These are phyloP conservation scores for Coenonympha arcania DNA, from an alignment of 2,888 invertebrate genomes.

Conservation along the genomic window DNA sequence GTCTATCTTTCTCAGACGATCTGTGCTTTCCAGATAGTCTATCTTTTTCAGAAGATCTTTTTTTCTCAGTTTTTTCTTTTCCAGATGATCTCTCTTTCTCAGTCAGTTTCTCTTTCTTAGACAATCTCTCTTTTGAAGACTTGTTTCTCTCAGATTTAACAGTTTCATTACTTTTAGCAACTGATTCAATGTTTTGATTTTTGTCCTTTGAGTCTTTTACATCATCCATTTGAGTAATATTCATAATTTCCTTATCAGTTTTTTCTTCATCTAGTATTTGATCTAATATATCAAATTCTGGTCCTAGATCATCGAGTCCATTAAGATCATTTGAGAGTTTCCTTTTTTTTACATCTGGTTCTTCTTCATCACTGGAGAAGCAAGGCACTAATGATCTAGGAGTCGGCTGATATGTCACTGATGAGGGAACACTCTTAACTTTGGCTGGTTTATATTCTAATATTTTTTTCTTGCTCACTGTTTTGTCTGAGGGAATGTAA, in stretches of 20 bases:
- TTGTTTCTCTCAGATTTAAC: slow-evolving; percentile 30
- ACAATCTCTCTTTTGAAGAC: slow-evolving; percentile 37
- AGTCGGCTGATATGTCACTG: slow-evolving; percentile 64
- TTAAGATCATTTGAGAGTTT: slow-evolving; percentile 58
- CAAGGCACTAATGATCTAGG: slow-evolving; percentile 61
- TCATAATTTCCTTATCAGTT: slow-evolving; percentile 28
- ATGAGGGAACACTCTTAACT: slow-evolving; percentile 45
- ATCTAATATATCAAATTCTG: slow-evolving; percentile 69
- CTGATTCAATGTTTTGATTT: slow-evolving; percentile 18
- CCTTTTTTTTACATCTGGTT: slow-evolving; percentile 54
- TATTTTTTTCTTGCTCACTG: slow-evolving; percentile 52
- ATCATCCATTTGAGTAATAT: slow-evolving; percentile 26
- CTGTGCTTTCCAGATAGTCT: too few relatives aligned
- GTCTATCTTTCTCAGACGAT: too few relatives aligned
- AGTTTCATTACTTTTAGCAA: slow-evolving; percentile 33
- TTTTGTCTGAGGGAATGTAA: slow-evolving; percentile 66
- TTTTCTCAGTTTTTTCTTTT: too few relatives aligned
- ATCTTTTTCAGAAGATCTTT: too few relatives aligned
- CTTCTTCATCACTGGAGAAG: slow-evolving; percentile 71
- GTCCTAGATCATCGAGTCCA: slow-evolving; percentile 63
- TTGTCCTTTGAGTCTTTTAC: slow-evolving; percentile 23
- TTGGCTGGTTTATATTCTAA: slow-evolving; percentile 65
- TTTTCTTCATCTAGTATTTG: slow-evolving; percentile 70
- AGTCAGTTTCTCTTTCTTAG: slow-evolving; percentile 14
- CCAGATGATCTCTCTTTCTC: too few relatives aligned